Evolutionary conservation across 2,797 vertebrate species (phyloP).

Genomic region (Siniperca obscura): DNA sequence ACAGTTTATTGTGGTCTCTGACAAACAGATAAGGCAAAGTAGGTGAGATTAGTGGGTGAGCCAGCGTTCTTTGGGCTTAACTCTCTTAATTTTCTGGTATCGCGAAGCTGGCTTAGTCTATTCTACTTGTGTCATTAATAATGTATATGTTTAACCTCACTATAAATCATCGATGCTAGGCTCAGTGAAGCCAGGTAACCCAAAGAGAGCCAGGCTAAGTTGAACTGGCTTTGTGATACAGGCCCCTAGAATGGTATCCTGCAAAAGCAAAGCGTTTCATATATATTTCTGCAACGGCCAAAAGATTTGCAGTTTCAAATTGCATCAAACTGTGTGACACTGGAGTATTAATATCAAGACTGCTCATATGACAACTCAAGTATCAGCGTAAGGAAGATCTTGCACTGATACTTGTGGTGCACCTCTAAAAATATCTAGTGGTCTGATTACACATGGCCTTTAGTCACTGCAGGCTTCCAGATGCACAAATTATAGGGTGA

Average conservation of each 20-base stretch:
- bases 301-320: constrained; percentile 9
- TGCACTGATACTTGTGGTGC: neutral
- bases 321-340: constrained; percentile 12
- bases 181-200: neutral
- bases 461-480: constrained; percentile 15
- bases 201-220: no score
- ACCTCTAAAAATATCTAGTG: constrained; percentile 50
- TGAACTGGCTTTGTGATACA: constrained; percentile 6
- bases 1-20: neutral
- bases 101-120: neutral
- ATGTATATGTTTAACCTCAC: neutral
- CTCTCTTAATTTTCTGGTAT: neutral
- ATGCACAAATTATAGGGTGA: neutral
- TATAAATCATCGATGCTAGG: neutral
- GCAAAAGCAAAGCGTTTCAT: neutral
- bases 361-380: neutral
- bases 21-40: neutral
- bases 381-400: neutral
- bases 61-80: neutral
- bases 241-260: neutral
- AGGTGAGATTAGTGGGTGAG: neutral
- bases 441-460: constrained; percentile 21
- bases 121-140: neutral
- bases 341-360: neutral
- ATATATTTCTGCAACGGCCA: constrained; percentile 1